Conservation (phyloP, 1,140 invertebrate species). For the Acyrthosiphon pisum region DNA sequence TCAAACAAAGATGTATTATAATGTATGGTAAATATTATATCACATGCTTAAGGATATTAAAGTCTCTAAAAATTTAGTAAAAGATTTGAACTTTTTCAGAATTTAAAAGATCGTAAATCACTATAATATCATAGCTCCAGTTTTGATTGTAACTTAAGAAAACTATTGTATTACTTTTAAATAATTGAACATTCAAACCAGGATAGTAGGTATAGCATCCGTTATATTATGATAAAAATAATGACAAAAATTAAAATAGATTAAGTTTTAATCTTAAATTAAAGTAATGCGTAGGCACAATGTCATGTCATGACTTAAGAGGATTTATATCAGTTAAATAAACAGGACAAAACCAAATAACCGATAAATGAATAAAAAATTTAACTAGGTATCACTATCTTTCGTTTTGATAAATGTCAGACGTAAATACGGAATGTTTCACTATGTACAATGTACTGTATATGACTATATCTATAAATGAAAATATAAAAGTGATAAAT, state of each 20-base stretch:
- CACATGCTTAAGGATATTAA: neutral
- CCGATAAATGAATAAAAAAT: neutral
- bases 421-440: neutral
- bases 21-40: neutral
- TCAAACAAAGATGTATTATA: neutral
- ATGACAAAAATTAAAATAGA: neutral
- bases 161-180: neutral
- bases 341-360: neutral
- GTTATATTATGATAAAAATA: neutral
- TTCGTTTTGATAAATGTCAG: conserved; percentile 15
- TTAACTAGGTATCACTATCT: neutral
- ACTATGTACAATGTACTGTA: neutral
- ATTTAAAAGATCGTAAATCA: neutral
- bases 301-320: neutral
- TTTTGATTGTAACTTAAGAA: neutral
- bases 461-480: neutral
- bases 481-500: conserved; percentile 5
- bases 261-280: neutral
- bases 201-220: neutral
- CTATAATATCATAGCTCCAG: neutral
- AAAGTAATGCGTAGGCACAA: neutral
- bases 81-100: neutral
- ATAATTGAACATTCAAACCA: neutral
- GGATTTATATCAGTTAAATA: neutral
- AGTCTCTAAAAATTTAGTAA: neutral